These are phyloP conservation scores for Rutpela maculata DNA, from an alignment of 2,888 invertebrate genomes.

Conservation along the genomic window DNA sequence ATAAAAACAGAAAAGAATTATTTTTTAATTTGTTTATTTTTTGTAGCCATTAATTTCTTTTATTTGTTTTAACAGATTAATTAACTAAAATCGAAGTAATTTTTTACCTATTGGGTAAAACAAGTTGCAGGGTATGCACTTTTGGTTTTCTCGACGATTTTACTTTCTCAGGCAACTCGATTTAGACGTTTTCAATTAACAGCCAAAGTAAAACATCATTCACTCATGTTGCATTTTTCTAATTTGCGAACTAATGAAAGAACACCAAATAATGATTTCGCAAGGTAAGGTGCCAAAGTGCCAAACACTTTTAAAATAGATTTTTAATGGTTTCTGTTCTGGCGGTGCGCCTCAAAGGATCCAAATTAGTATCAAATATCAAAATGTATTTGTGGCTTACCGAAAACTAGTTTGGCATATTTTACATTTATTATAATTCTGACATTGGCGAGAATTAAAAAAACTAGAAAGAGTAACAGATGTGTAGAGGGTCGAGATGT, in stretches of 20 bases:
- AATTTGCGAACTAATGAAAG: background rate
- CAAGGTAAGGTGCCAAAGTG: constrained; percentile 49
- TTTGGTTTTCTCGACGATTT: too few relatives aligned
- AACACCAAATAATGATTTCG: background rate
- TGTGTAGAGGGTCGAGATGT: background rate
- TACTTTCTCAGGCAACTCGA: too few relatives aligned
- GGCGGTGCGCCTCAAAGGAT: constrained; percentile 52
- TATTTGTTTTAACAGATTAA: too few relatives aligned
- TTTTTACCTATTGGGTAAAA: too few relatives aligned
- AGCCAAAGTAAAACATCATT: background rate
- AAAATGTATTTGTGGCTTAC: constrained; percentile 24
- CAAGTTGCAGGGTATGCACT: too few relatives aligned
- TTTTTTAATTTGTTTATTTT: too few relatives aligned
- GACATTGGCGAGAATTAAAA: constrained; percentile 43
- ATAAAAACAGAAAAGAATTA: too few relatives aligned
- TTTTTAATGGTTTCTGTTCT: constrained; percentile 47
- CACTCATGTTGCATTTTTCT: background rate
- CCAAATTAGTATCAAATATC: constrained; percentile 55
- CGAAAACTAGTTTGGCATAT: constrained; percentile 45
- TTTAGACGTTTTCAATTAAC: too few relatives aligned
- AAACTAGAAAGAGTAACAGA: constrained; percentile 18
- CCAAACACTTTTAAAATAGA: constrained; percentile 33
- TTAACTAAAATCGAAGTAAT: too few relatives aligned
- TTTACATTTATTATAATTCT: constrained; percentile 49
- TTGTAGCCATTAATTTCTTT: too few relatives aligned